Evolutionary conservation across 2,888 invertebrate genomes (phyloP).

Genomic region (Ceramica pisi): DNA sequence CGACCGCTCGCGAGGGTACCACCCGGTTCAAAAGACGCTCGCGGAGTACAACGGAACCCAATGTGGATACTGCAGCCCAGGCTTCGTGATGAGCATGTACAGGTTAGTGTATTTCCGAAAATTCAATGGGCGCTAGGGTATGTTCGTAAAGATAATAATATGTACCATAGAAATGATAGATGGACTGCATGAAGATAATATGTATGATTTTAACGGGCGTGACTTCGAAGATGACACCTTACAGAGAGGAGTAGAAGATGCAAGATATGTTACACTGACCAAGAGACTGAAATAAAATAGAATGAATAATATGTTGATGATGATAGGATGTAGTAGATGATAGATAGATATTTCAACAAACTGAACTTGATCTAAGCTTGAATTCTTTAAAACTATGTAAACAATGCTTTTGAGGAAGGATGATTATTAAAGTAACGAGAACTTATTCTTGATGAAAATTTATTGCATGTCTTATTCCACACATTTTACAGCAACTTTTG

Average conservation of each 20-base stretch:
- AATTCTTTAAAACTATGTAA: neutral
- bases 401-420: no score
- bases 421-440: no score
- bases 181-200: neutral
- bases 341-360: neutral
- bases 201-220: no score
- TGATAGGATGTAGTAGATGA: no score
- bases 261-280: no score
- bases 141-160: neutral
- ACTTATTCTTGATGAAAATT: neutral
- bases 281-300: no score
- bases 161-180: neutral
- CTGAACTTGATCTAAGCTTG: neutral
- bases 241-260: no score
- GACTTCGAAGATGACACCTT: no score
- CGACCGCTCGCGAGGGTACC: conserved; percentile 90
- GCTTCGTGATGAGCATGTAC: conserved; percentile 95
- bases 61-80: conserved; percentile 94
- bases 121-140: neutral
- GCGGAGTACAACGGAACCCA: conserved; percentile 93
- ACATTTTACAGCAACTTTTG: neutral
- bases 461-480: neutral
- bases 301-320: no score
- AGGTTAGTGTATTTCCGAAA: conserved; percentile 67
- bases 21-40: conserved; percentile 91